Evolutionary conservation across 2,797 vertebrate species (phyloP), one percentile per base, ranked within the genome.

Genomic region (Parotocinclus haroldoi): DNA sequence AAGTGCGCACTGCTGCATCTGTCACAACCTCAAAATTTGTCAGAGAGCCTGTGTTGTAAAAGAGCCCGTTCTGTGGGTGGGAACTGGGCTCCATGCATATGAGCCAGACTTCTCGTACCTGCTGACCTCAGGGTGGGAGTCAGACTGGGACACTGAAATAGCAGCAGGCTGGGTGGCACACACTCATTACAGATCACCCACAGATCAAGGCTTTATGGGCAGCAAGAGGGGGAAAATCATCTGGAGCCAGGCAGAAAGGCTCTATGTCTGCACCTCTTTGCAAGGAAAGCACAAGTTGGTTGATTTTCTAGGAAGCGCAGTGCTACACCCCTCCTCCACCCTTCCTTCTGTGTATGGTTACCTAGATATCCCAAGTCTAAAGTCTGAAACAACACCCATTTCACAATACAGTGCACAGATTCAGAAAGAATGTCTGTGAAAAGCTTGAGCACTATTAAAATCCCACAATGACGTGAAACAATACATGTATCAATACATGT

Each of bases 111-210:
- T 58, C 37, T 17, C 61, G 72, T 74, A 77, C 72, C 76, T 76
- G 68, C 58, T 17, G 63, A 77, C 72, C 53, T 76, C 66, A 45
- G 61, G 74, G 40, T 51, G 7, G 64, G 72, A 74, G 76, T 72
- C 63, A 67, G 65, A 58, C 66, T 74, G 14, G 58, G 53, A 54
- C 38, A 19, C 60, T 71, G 49, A 60, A 66, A 73, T 45, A 78
- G 72, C 49, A 66, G 68, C 73, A 73, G 69, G 66, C 74, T 78
- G 79, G 79, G 78, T 77, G 77, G 79, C 68, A 74, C 60, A 66
- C 6, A 54, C 66, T 78, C 69, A 69, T 78, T 74, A 68, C 76
- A 68, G 67, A 49, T 69, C 69, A 52, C 68, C 71, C 61, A 73
- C 76, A 81, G 61, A 74, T 82, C 73, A 78, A 71, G 69, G 66